Percentiles rank a stretch among this genome's conserved stretches.
Conservation (phyloP, 2,888 invertebrate genomes). For the Drosophila seclusa region DNA sequence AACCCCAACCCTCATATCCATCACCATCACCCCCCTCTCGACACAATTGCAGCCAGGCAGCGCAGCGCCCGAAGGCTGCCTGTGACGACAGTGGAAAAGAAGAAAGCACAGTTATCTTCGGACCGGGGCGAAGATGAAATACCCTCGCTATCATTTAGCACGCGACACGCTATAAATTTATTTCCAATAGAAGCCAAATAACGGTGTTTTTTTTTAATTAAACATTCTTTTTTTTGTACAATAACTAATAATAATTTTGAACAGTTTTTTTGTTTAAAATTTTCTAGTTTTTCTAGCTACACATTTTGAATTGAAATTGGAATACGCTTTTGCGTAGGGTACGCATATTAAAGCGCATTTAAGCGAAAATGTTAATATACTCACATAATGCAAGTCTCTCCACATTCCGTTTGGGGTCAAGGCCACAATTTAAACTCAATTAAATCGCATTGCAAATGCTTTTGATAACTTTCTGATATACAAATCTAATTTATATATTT, state of each 20-base stretch:
- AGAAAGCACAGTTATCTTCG: constrained; percentile 12
- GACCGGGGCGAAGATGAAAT: constrained; percentile 13
- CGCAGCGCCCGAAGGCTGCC: constrained; percentile 64
- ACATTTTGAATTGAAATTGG: neutral
- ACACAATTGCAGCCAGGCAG: constrained; percentile 50
- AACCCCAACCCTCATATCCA: constrained; percentile 14
- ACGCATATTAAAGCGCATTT: neutral
- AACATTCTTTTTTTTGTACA: neutral
- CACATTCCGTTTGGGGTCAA: constrained; percentile 39
- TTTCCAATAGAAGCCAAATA: neutral
- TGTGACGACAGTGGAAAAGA: constrained; percentile 65
- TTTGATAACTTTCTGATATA: neutral
- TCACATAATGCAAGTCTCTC: constrained; percentile 23
- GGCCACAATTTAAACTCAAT: constrained; percentile 24
- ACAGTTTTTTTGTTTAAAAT: neutral
- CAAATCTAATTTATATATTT: constrained; percentile 5
- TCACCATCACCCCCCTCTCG: constrained; percentile 4
- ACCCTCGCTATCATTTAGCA: constrained; percentile 12
- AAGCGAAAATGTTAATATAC: constrained; percentile 34
- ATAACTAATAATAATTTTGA: neutral
- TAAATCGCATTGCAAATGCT: constrained; percentile 6
- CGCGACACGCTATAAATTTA: neutral
- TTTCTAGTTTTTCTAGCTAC: neutral
- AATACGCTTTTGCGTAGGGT: neutral
- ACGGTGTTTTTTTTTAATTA: neutral